phyloP scores from a whole-genome alignment of 2,797 vertebrate species.

The Potorous gilbertii region DNA sequence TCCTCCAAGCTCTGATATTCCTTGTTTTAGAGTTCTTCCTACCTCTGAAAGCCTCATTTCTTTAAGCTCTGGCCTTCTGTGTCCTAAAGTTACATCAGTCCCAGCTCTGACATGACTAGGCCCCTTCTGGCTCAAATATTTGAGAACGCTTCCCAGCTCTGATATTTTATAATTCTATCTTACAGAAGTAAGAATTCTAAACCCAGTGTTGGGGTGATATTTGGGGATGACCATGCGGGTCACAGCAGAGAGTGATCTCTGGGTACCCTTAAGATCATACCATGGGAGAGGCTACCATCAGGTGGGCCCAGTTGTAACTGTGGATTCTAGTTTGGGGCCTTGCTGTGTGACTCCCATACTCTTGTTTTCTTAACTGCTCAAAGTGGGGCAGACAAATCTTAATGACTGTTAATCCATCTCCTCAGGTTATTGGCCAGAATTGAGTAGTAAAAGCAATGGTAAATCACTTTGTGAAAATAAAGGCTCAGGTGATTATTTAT shows the following conservation, averaged over 20 bases:
- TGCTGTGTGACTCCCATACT: not conserved
- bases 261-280: not conserved
- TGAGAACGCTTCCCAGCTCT: not conserved
- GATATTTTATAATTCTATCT: not conserved
- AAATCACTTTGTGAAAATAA: not conserved
- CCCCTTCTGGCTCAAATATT: not conserved
- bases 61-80: not conserved
- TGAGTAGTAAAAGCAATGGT: fast-evolving
- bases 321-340: not conserved
- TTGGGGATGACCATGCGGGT: not conserved
- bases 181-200: not conserved
- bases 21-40: not conserved
- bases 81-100: not conserved
- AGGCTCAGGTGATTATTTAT: not conserved
- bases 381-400: not conserved
- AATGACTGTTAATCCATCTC: not conserved
- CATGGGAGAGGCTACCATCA: not conserved
- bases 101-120: not conserved
- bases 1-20: not conserved
- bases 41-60: not conserved
- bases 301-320: not conserved
- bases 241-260: not conserved
- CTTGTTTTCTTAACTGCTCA: not conserved
- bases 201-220: not conserved
- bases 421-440: not conserved